phyloP scores from a whole-genome alignment of 2,113 vertebrate genomes.

The Psephotus haematonotus region DNA sequence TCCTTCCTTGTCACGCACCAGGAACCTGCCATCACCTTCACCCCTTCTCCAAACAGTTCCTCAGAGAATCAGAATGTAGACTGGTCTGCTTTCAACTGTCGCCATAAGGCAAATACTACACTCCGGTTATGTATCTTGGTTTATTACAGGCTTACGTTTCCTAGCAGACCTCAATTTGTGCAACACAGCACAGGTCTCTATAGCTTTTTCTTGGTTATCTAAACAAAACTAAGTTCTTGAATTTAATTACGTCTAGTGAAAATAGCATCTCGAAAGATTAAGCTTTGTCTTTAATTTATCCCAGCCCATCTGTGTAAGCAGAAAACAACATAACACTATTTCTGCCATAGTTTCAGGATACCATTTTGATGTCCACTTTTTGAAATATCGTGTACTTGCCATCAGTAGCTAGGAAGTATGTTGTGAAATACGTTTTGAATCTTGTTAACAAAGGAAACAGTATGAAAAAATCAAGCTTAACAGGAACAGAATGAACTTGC shows the following conservation, averaged over 20 bases:
- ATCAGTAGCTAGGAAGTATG: neutral
- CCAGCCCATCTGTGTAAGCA: neutral
- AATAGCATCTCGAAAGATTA: neutral
- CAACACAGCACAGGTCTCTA: neutral
- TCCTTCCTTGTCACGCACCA: neutral
- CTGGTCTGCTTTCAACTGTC: neutral
- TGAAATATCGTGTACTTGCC: neutral
- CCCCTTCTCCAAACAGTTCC: neutral
- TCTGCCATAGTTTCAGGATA: neutral
- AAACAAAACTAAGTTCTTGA: neutral
- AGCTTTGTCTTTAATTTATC: neutral
- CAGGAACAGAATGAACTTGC: slow-evolving; percentile 8
- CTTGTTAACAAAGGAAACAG: neutral
- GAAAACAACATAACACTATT: neutral
- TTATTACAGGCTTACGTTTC: neutral
- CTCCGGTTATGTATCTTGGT: neutral
- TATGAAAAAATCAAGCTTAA: neutral
- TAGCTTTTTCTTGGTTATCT: neutral
- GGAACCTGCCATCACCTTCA: neutral
- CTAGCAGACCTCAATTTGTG: neutral
- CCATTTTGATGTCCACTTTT: neutral
- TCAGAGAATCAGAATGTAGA: neutral
- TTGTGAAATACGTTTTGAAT: neutral
- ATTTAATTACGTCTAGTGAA: neutral
- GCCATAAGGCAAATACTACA: neutral